phyloP scores from a whole-genome alignment of 2,113 vertebrate species.

The Hiodon tergisus region DNA sequence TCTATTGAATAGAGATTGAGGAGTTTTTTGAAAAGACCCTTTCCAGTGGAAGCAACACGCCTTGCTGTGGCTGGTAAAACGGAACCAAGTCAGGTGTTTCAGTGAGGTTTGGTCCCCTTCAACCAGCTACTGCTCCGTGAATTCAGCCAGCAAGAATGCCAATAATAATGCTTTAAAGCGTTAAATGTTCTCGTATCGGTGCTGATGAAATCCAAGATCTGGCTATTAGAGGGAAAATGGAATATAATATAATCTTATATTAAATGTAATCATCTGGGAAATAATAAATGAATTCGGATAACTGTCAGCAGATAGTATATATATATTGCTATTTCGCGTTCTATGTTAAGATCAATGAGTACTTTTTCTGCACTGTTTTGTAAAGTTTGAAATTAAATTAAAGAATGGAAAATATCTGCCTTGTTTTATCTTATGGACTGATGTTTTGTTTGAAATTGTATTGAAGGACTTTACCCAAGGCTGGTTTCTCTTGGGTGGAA shows the following conservation, averaged over 20 bases:
- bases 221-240: not conserved
- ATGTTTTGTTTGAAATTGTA: no score
- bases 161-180: not conserved
- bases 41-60: constrained; percentile 59
- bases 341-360: no score
- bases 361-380: no score
- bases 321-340: no score
- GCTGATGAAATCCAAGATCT: not conserved
- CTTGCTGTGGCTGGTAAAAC: constrained; percentile 99
- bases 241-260: not conserved
- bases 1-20: not conserved
- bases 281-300: not conserved
- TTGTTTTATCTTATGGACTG: no score
- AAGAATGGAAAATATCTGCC: no score
- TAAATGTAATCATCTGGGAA: not conserved
- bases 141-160: constrained; percentile 55
- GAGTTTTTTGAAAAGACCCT: not conserved
- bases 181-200: not conserved
- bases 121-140: constrained; percentile 96
- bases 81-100: constrained; percentile 98
- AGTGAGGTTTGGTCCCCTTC: constrained; percentile 99
- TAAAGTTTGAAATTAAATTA: no score
- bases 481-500: no score
- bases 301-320: no score
- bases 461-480: no score